These are phyloP conservation scores for Edolisoma coerulescens DNA, from an alignment of 2,113 vertebrate species.

Conservation along the genomic window DNA sequence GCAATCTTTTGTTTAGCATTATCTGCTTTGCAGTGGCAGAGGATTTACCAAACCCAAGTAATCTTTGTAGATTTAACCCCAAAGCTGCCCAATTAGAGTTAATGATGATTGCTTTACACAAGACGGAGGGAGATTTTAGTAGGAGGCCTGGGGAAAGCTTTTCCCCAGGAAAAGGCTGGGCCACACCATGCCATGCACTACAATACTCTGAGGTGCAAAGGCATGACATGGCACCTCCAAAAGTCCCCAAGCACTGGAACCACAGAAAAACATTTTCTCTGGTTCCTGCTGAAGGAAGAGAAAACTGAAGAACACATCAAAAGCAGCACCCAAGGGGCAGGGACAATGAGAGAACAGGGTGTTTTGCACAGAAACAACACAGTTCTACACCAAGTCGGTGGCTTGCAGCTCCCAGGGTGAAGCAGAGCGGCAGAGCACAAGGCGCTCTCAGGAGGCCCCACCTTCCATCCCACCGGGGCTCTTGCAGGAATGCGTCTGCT, in stretches of 20 bases:
- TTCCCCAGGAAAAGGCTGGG: background rate
- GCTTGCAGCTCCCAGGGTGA: background rate
- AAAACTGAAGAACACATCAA: background rate
- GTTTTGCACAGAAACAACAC: background rate
- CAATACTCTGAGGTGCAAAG: fast-evolving
- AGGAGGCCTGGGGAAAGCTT: background rate
- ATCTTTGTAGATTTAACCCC: slow-evolving; percentile 44
- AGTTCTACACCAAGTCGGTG: fast-evolving
- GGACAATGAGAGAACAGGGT: background rate
- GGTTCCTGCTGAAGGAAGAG: background rate
- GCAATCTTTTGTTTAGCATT: slow-evolving; percentile 49
- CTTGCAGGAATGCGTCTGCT: slow-evolving; percentile 26
- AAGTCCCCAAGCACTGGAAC: background rate
- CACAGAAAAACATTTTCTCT: background rate
- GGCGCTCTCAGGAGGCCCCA: background rate
- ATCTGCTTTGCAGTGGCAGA: slow-evolving; percentile 53
- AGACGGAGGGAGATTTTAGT: background rate
- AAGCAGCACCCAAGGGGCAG: background rate
- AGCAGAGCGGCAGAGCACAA: background rate
- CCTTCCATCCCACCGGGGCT: background rate
- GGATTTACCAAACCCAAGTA: slow-evolving; percentile 53
- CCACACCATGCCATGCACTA: fast-evolving
- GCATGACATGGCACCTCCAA: background rate
- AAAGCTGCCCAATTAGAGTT: slow-evolving; percentile 22
- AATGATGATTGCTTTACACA: background rate